Base-by-base conservation (phyloP, 1,140 invertebrate genomes). In the Brachionus plicatilis region DNA sequence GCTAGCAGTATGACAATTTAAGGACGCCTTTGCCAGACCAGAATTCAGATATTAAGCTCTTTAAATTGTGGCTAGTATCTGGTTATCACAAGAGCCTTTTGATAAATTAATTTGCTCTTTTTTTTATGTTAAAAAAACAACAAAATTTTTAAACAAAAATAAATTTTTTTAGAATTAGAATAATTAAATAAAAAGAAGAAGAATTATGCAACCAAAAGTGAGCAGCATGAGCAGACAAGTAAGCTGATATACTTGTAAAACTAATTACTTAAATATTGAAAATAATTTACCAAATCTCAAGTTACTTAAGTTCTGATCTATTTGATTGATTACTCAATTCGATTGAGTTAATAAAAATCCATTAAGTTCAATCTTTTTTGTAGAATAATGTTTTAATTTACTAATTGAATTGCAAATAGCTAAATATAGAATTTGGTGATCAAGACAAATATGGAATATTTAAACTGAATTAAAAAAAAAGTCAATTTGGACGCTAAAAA, bases 241-340 rank as follows among this genome's bases (percentile, higher is more conserved):
- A 68, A 68, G 33, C 12, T 33, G 66, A 68, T 68, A 68, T 68
- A 33, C 66, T 60, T 60, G 53, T 60, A 68, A 68, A 68, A 41
- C 12, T 68, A 68, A 68, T 68, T 68, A 68, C 66, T 60, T 60
- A 27, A 60, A 60, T 20, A 60, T 60, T 68, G 29, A 33, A 68
- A 68, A 41, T 29, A 17, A 68, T 41, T 68, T 68, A 7, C 11
- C 33, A 68, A 68, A 68, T 24, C 66, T 68, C 66, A 68, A 68
- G 29, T 68, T 68, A 33, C 66, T 68, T 68, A n/a, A 33, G 29
- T 17, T 68, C 66, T 68, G 33, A 68, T 68, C 27, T 12, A n/a
- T 68, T 68, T 68, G 66, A 68, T 68, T 68, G 66, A 68, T 68
- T 68, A 29, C 66, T 68, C 24, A 68, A 68, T 68, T 68, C 33